phyloP scores from a whole-genome alignment of 2,888 invertebrate species.

The Perizoma flavofasciatum region DNA sequence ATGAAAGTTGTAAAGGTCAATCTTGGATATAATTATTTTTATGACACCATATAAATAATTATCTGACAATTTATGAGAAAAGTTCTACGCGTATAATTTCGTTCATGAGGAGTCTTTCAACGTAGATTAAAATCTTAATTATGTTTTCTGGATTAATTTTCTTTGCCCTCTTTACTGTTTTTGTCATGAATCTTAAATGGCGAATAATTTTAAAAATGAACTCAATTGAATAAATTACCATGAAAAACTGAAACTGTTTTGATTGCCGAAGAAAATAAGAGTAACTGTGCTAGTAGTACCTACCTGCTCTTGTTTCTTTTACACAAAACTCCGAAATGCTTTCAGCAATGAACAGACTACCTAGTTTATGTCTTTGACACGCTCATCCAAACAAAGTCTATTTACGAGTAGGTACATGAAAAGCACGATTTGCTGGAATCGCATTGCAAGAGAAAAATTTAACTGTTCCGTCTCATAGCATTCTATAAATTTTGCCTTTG shows the following conservation, averaged over 20 bases:
- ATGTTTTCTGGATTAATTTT: slow-evolving; percentile 71
- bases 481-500: slow-evolving; percentile 46
- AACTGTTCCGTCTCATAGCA: slow-evolving; percentile 29
- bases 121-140: slow-evolving; percentile 78
- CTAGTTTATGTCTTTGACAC: not conserved
- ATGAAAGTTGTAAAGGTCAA: slow-evolving; percentile 28
- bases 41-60: slow-evolving; percentile 58
- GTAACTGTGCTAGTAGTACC: too few species aligned
- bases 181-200: slow-evolving; percentile 48
- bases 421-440: not conserved
- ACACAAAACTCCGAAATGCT: not conserved
- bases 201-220: slow-evolving; percentile 24
- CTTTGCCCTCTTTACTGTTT: slow-evolving; percentile 54
- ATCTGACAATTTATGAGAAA: slow-evolving; percentile 68
- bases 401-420: not conserved
- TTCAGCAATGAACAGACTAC: not conserved
- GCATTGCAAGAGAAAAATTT: slow-evolving; percentile 9
- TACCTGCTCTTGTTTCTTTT: not conserved
- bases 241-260: not conserved
- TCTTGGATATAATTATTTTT: slow-evolving; percentile 22
- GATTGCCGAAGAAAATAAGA: not conserved
- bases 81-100: slow-evolving; percentile 63
- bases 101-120: slow-evolving; percentile 55
- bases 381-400: too few species aligned
- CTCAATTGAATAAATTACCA: slow-evolving; percentile 10